These are phyloP conservation scores for Tetramorium alpestre DNA, from an alignment of 1,140 invertebrate species.

Conservation along the genomic window DNA sequence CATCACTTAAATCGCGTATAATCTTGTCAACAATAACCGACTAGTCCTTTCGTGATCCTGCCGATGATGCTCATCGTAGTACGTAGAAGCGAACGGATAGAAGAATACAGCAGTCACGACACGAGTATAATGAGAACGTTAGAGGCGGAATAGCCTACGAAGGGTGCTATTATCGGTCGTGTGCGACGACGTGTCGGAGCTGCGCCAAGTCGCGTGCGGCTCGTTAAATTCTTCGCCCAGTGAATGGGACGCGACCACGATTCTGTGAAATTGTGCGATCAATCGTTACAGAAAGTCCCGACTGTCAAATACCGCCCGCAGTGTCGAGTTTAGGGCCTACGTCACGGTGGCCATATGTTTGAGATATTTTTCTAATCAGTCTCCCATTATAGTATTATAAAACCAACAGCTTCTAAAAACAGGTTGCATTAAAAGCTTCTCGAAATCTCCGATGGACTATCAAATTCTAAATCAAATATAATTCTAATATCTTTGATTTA, in stretches of 20 bases:
- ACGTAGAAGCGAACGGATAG: neutral
- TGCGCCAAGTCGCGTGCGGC: conserved; percentile 38
- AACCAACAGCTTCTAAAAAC: neutral
- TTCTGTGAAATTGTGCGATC: conserved; percentile 55
- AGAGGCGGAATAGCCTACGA: neutral
- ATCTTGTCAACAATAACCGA: neutral
- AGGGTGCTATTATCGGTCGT: conserved; percentile 46
- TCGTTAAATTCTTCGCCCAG: conserved; percentile 49
- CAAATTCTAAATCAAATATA: neutral
- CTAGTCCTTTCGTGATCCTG: neutral
- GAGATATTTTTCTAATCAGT: neutral
- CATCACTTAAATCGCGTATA: neutral
- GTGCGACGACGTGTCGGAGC: conserved; percentile 24
- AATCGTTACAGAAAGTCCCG: conserved; percentile 39
- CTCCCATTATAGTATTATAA: neutral
- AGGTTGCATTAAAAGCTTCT: neutral
- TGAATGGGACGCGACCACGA: conserved; percentile 19
- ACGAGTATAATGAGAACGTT: conserved; percentile 42
- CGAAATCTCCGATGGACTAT: neutral
- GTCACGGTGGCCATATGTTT: neutral
- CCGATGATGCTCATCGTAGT: neutral
- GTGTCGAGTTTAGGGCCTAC: neutral
- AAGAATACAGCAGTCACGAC: conserved; percentile 8
- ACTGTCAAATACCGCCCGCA: conserved; percentile 21
- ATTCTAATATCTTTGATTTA: neutral